Base-by-base conservation (phyloP, 37 sponge, comb jelly and placozoan genomes). In the Haliclona indistincta region DNA sequence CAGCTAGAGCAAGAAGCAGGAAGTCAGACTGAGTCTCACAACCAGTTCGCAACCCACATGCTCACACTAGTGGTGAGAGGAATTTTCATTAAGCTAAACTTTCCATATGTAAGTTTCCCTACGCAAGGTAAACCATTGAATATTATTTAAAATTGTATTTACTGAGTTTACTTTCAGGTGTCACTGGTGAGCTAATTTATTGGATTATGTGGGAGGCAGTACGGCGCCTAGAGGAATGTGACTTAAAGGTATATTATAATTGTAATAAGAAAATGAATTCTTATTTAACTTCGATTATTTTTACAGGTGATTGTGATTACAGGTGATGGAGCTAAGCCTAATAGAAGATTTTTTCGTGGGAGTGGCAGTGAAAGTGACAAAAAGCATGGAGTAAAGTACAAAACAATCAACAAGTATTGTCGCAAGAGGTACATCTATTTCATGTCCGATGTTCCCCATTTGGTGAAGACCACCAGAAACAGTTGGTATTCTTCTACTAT, bases 401-500 rank as follows among this genome's bases (percentile, higher is more conserved):
- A 78, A 34, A 68, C 79, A 29, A 19, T n/a, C 15, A 78, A 78
- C 56, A 40, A 38, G 10, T 78, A 32, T 54, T 32, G 65, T 36
- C 56, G 67, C 38, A 29, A 78, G 38, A 39, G 70, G 7, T 54
- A 13, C 1, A 10, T 78, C 2, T 78, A 41, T 29, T 78, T 78
- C 29, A 68, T 78, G 17, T 52, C 79, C 3, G 79, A 78, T 78
- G 65, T 63, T 2, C 70, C 79, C 5, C 79, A 78, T 29, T 41
- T 78, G 26, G 67, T 78, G 11, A 78, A 78, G 36, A 78, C 79
- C 4, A 34, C 67, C 6, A 42, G 79, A 8, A 78, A 78, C 53
- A 62, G 81, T 30, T 80, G 81, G 81, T 40, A 70, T 17, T 45
- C 70, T 38, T 80, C 81, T 29, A n/a, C n/a, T n/a, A n/a, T n/a